Conservation (phyloP, 1,140 invertebrate species). For the Pygmarrhopalites habei region DNA sequence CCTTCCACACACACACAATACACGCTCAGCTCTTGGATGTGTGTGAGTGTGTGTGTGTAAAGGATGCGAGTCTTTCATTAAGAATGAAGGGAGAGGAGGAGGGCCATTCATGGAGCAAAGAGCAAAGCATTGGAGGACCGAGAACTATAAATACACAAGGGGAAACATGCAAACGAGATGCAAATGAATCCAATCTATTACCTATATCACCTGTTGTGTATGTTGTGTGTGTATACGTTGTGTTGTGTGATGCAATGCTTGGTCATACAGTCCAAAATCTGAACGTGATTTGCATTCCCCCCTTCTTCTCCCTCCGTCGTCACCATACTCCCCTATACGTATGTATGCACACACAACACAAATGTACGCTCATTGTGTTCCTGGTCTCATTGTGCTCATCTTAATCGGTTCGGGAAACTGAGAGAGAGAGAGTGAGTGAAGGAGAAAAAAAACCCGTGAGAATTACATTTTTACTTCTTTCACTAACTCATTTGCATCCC, state of each 20-base stretch:
- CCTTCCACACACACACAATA: neutral
- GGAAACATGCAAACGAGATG: constrained; percentile 30
- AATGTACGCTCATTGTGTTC: neutral
- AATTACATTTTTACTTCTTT: constrained; percentile 35
- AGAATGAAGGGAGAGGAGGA: neutral
- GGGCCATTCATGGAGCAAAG: too few relatives aligned
- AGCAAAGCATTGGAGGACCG: too few relatives aligned
- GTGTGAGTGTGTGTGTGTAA: neutral
- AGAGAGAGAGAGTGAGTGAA: neutral
- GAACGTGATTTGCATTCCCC: constrained; percentile 34
- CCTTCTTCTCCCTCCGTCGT: neutral
- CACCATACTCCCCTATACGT: neutral
- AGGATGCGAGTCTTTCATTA: constrained; percentile 16
- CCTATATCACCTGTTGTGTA: constrained; percentile 33
- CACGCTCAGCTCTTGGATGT: neutral
- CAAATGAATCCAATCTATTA: constrained; percentile 34
- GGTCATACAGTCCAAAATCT: constrained; percentile 21
- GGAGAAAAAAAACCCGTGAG: constrained; percentile 29
- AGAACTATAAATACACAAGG: constrained; percentile 13
- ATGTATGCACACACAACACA: neutral
- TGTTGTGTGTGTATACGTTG: constrained; percentile 4
- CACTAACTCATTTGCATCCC: constrained; percentile 36
- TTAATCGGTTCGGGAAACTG: constrained; percentile 34
- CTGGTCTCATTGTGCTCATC: constrained; percentile 16
- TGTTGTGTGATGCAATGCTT: constrained; percentile 5